These are phyloP conservation scores for Athene noctua DNA, from an alignment of 2,113 vertebrate species.

Conservation along the genomic window DNA sequence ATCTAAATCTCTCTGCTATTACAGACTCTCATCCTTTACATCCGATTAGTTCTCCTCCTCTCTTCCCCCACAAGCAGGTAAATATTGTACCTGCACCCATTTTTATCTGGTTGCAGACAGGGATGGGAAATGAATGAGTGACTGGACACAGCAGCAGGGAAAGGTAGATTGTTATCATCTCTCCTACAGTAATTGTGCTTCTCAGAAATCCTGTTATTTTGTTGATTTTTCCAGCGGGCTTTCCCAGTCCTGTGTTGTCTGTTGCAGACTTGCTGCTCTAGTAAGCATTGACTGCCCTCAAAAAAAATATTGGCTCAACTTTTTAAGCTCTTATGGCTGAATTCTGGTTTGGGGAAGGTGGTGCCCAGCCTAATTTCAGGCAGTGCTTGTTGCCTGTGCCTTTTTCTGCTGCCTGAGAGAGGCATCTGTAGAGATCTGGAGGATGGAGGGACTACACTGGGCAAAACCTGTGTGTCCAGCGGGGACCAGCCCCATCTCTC, in stretches of 20 bases:
- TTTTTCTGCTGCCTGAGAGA: neutral
- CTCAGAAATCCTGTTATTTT: conserved; percentile 1
- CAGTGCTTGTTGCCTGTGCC: neutral
- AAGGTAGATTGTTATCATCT: neutral
- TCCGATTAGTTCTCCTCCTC: neutral
- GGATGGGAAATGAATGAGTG: neutral
- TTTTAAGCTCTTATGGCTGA: neutral
- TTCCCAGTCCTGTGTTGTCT: neutral
- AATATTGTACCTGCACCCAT: neutral
- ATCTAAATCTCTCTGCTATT: neutral
- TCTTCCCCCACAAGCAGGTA: neutral
- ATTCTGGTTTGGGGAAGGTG: neutral
- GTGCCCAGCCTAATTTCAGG: neutral
- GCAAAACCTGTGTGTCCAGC: neutral
- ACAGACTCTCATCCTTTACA: neutral
- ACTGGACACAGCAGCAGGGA: neutral
- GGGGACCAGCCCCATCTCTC: neutral
- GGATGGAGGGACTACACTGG: neutral
- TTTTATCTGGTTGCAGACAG: neutral
- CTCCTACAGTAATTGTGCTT: neutral
- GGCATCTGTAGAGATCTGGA: neutral
- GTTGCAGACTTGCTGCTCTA: neutral
- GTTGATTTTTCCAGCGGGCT: neutral
- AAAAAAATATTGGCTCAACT: neutral
- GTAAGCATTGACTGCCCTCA: neutral